A percentile compares a stretch with the other conserved stretches of the same genome.
These are phyloP conservation scores for Syrista parreyssii DNA, from an alignment of 2,888 invertebrate genomes.

Conservation along the genomic window DNA sequence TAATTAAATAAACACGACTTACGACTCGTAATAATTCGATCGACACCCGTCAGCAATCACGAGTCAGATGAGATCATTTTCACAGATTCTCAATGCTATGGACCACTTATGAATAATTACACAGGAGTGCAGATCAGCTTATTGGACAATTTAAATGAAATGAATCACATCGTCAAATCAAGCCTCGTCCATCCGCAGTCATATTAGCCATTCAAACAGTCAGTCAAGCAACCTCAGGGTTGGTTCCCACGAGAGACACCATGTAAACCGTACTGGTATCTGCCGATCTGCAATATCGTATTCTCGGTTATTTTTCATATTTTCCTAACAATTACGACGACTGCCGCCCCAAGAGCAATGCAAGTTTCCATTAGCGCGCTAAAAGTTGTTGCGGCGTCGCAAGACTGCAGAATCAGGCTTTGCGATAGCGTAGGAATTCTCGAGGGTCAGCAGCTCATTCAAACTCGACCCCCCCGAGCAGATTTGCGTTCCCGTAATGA, in stretches of 20 bases:
- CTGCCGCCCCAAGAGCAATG: too few relatives aligned
- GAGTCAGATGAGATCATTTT: neutral
- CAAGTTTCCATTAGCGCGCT: too few relatives aligned
- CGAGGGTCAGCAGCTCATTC: constrained; percentile 12
- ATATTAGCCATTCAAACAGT: neutral
- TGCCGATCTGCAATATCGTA: too few relatives aligned
- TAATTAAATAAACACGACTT: neutral
- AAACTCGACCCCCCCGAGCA: neutral
- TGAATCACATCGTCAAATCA: neutral
- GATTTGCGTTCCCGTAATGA: neutral
- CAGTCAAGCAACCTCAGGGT: neutral
- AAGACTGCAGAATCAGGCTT: constrained; percentile 15
- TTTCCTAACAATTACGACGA: too few relatives aligned
- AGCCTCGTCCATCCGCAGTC: neutral
- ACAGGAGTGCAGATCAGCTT: neutral
- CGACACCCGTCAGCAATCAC: neutral
- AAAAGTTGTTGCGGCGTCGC: neutral
- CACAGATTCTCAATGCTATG: neutral
- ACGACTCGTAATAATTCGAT: neutral
- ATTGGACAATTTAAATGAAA: neutral
- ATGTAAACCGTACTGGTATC: too few relatives aligned
- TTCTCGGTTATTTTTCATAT: too few relatives aligned
- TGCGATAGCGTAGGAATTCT: constrained; percentile 41
- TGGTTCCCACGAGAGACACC: neutral
- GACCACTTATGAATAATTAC: neutral